phyloP scores from a whole-genome alignment of 2,888 invertebrate genomes.

The Leucophenga maculata region DNA sequence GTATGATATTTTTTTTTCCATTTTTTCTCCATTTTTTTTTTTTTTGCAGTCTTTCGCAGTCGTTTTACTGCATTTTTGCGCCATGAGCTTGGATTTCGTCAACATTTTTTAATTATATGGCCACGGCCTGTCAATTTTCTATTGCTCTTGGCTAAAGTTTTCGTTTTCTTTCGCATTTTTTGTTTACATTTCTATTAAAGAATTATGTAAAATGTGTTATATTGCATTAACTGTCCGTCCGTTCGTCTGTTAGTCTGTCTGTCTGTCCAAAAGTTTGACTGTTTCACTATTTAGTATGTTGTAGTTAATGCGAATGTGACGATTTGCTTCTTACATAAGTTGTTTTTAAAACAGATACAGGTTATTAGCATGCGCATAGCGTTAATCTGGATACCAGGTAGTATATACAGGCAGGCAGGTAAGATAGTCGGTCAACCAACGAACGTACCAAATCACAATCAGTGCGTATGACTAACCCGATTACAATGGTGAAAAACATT shows the following conservation, averaged over 20 bases:
- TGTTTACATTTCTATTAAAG: constrained; percentile 17
- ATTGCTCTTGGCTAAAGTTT: neutral
- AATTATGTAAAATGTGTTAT: constrained; percentile 19
- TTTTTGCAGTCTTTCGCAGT: neutral
- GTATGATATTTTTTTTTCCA: neutral
- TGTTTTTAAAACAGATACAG: neutral
- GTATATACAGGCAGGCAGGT: neutral
- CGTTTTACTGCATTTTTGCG: neutral
- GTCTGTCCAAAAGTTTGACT: neutral
- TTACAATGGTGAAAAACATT: neutral
- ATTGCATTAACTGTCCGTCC: neutral
- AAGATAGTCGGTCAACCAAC: too few species aligned
- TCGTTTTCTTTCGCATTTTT: neutral
- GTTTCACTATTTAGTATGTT: constrained; percentile 2
- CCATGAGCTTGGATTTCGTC: constrained; percentile 8
- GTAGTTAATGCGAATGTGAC: neutral
- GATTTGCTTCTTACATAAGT: neutral
- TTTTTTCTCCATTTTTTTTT: neutral
- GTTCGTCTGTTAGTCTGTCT: neutral
- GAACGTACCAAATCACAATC: neutral
- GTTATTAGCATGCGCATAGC: constrained; percentile 22
- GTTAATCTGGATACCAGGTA: constrained; percentile 14
- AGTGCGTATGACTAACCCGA: constrained; percentile 19
- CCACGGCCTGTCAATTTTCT: constrained; percentile 4
- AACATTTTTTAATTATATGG: constrained; percentile 11